Base-by-base conservation (phyloP, 2,797 vertebrate genomes). In the Peromyscus attwateri region DNA sequence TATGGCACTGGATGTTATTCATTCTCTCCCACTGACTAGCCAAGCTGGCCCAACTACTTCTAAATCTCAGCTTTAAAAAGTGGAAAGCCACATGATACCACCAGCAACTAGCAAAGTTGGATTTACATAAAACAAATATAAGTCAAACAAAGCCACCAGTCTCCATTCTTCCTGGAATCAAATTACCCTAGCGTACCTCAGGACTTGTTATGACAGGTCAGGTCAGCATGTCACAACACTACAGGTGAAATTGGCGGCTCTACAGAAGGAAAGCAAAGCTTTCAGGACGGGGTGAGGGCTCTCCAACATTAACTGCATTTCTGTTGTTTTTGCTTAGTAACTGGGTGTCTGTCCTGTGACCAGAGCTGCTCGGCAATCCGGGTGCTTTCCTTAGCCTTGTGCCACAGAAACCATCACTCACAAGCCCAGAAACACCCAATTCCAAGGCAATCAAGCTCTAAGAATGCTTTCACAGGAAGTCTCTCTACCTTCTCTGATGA, bases 71-170 rank as follows among this genome's bases (percentile, higher is more conserved):
- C 27, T 90, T 73, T 5, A 4, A 46, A 81, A 43, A 84, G 5
- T 16, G 40, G 49, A 91, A 90, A 60, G 55, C 9, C 46, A 82
- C 52, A 37, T 10, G 4, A 62, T 40, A 43, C 49, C 27, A 77
- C 14, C 43, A 1, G 4, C 66, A 49, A 92, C 52, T 77, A 92
- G 34, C 71, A 90, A 93, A 27, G 37, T 76, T 91, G 62, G 55
- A 94, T 92, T 93, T 92, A 75, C 57, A 68, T 91, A 49, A 77
- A 90, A 73, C 25, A 95, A 95, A 95, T 73, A 1, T 57, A 92
- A 92, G n/a, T 91, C 37, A 89, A 84, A 84, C 25, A 87, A 91
- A 94, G 80, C 43, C 29, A 52, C 68, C 12, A 34, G 3, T 71
- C 23, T 10, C 43, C 81, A 49, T 76, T 95, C 77, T 91, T 90